Evolutionary conservation across 2,113 vertebrate species (phyloP), one percentile per base, ranked within the genome.

Genomic region (Notarius quadriscutis): DNA sequence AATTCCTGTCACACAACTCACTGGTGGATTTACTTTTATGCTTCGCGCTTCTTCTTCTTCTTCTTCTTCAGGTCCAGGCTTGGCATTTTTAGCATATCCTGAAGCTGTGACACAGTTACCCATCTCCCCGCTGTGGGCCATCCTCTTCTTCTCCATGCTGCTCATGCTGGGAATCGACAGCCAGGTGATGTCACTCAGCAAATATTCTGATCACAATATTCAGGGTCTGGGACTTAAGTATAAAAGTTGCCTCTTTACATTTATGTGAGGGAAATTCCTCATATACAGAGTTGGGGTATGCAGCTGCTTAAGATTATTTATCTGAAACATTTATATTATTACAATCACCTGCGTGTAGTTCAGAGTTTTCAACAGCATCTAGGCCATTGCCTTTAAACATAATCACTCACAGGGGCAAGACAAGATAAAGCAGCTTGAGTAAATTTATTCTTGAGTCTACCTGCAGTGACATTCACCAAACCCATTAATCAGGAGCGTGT

Each of bases 81-180:
- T 99, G 94, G 98, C 98, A 0, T 99, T 99, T 85, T 95, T 99
- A 91, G 98, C 98, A 0, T 99, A 99, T 89, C 98, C 98, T 0
- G 97, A 99, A 92, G 98, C 98, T 0, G 98, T 99, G 92, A 99
- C 98, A 18, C 97, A 99, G 94, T 92, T 99, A 92, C 98, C 98
- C 3, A 92, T 99, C 87, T 99, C 98, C 86, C 98, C 98, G 0
- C 91, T 99, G 84, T 99, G 98, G 98, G 97, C 98, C 91, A 95
- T 99, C 87, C 96, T 99, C 58, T 99, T 99, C 96, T 99, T 99
- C 95, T 99, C 98, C 84, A 99, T 99, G 98, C 93, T 99, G 90
- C 96, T 99, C 83, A 99, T 99, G 98, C 94, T 99, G 25, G 98
- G 98, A 89, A 99, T 99, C 41, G 98, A 99, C 95, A 99, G 98